A percentile compares a stretch with the other conserved stretches of the same genome.
Evolutionary conservation across 2,888 invertebrate genomes (phyloP).

Genomic region (Polyploca ridens): DNA sequence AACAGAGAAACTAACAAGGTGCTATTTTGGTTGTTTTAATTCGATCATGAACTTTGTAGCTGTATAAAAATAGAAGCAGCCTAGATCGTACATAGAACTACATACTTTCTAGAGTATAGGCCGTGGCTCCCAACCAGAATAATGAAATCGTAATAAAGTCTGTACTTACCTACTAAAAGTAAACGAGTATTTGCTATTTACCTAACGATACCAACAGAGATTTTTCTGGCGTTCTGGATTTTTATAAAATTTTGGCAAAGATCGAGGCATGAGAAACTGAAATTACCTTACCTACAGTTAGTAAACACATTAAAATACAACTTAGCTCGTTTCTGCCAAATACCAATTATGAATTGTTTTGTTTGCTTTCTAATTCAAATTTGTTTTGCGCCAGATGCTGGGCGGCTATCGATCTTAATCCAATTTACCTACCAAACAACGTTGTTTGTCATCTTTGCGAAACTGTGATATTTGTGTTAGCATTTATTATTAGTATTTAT

Average conservation of each 20-base stretch:
- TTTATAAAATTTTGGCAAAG: neutral
- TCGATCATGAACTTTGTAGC: neutral
- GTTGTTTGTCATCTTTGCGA: constrained; percentile 12
- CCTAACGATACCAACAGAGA: neutral
- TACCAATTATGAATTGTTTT: neutral
- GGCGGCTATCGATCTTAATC: constrained; percentile 30
- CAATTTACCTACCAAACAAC: constrained; percentile 24
- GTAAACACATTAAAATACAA: neutral
- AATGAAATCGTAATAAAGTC: neutral
- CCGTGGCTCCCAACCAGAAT: neutral
- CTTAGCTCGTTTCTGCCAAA: neutral
- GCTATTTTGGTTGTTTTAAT: constrained; percentile 1
- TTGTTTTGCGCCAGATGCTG: constrained; percentile 20
- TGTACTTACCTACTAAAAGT: neutral
- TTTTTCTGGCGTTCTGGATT: neutral
- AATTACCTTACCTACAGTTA: neutral
- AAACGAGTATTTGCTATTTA: neutral
- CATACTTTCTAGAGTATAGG: neutral
- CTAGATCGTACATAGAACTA: neutral
- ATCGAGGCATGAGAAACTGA: neutral
- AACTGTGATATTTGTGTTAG: neutral
- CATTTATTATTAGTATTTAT: too few relatives aligned
- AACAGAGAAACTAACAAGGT: neutral
- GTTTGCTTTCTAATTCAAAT: constrained; percentile 5
- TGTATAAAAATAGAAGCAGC: neutral